These are phyloP conservation scores for Xyliphius kryptos DNA, from an alignment of 2,113 vertebrate genomes.

Conservation along the genomic window DNA sequence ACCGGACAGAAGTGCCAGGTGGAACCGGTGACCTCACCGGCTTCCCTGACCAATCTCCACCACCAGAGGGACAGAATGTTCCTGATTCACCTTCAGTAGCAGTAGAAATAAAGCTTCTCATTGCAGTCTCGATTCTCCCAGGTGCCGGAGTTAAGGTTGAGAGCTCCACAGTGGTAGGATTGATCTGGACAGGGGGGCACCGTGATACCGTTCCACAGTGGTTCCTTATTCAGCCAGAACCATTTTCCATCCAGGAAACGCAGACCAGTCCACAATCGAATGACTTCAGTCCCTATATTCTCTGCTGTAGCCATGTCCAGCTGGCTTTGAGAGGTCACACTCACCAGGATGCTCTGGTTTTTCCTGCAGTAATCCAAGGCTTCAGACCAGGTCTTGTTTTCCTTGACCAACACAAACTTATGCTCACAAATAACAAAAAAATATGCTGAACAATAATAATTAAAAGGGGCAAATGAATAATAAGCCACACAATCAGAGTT, in stretches of 20 bases:
- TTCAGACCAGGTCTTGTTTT: conserved; percentile 25
- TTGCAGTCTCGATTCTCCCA: conserved; percentile 44
- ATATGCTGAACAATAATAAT: rapidly evolving
- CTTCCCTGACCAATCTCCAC: too few species aligned
- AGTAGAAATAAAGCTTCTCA: conserved; percentile 46
- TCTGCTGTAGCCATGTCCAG: neutral
- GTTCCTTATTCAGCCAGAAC: conserved; percentile 20
- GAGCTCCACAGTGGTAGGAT: conserved; percentile 38
- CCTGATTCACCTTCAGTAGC: conserved; percentile 20
- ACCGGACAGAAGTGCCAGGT: too few species aligned
- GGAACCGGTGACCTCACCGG: too few species aligned
- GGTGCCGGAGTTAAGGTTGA: neutral
- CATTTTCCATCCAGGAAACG: conserved; percentile 23
- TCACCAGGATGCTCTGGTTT: conserved; percentile 18
- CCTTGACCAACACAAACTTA: conserved; percentile 12
- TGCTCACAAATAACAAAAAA: conserved; percentile 9
- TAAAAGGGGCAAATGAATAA: too few species aligned
- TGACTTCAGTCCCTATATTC: neutral
- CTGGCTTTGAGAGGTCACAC: neutral
- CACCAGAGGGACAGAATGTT: too few species aligned
- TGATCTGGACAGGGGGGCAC: conserved; percentile 29
- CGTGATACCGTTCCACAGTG: neutral
- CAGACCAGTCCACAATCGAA: conserved; percentile 29
- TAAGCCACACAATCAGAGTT: neutral
- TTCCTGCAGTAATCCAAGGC: conserved; percentile 13